Base-by-base conservation (phyloP, 2,113 vertebrate species). In the Chaetura pelagica region DNA sequence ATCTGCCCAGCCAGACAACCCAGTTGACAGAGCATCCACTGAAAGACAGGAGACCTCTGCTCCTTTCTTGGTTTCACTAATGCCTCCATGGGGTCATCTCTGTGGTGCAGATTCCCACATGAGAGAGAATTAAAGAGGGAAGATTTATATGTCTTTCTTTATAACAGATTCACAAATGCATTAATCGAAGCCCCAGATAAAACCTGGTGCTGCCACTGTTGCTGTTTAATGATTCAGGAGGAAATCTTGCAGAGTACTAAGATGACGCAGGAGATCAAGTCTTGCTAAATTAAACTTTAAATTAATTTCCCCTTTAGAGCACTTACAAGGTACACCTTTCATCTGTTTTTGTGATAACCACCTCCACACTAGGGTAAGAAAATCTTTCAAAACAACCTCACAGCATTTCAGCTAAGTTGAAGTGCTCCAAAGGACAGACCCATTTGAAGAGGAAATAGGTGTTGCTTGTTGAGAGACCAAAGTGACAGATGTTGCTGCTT, bases 211-310 rank as follows among this genome's bases (percentile, higher is more conserved):
- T 87, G 59, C 23, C 9, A 12, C 67, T 76, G 58, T 8, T 42
- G 16, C 4, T 86, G 82, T 67, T 80, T 48, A 64, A 77, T 35
- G 79, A 87, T 80, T 67, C 63, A 59, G 91, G 87, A 64, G 72
- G 59, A 86, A 74, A 84, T 72, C 72, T 54, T 88, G 29, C 91
- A 23, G 58, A 81, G 32, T 9, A 46, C 26, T 30, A 35, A 23
- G 76, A 58, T 75, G 79, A 80, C 0, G 1, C 32, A 80, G 67
- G 83, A 88, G 85, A 90, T 77, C 59, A 92, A 67, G 73, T 42
- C 79, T 59, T 71, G 57, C 69, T 94, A 57, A 96, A 87, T 32
- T 52, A 85, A 84, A 90, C n/a, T 67, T 82, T 22, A 55, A 72
- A 87, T 77, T 0, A 68, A 57, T 88, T 84, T 94, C 44, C 73